Conservation (phyloP, 2,888 invertebrate species). For the Drosophila sordidula region DNA sequence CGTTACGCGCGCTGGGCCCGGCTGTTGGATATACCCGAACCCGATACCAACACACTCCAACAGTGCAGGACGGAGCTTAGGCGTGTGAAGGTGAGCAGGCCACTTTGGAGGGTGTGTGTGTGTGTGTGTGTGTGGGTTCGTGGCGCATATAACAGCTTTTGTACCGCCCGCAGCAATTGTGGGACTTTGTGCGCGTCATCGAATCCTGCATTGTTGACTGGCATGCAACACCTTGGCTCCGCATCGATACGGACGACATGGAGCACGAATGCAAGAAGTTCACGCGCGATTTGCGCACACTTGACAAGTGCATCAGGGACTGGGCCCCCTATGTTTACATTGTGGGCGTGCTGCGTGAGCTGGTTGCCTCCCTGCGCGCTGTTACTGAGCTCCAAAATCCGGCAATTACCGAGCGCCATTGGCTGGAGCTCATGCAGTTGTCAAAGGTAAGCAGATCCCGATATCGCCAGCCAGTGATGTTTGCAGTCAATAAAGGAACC, state of each 20-base stretch:
- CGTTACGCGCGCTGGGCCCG: slow-evolving; percentile 90
- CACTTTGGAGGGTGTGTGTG: background rate
- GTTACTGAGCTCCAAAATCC: slow-evolving; percentile 98
- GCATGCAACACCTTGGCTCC: slow-evolving; percentile 97
- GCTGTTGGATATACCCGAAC: slow-evolving; percentile 93
- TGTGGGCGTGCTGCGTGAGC: slow-evolving; percentile 94
- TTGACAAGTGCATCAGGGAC: slow-evolving; percentile 93
- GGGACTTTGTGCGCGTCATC: slow-evolving; percentile 96
- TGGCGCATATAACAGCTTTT: slow-evolving; percentile 14
- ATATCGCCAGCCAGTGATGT: slow-evolving; percentile 25
- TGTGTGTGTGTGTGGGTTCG: background rate
- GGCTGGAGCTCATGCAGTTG: slow-evolving; percentile 97
- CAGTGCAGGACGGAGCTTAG: slow-evolving; percentile 91
- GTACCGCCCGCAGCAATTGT: slow-evolving; percentile 87
- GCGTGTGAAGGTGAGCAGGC: slow-evolving; percentile 88
- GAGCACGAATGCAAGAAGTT: slow-evolving; percentile 98
- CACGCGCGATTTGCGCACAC: slow-evolving; percentile 92
- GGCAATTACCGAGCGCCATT: slow-evolving; percentile 96
- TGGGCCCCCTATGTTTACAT: slow-evolving; percentile 93
- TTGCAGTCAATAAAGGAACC: slow-evolving; percentile 25
- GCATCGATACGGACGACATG: slow-evolving; percentile 97
- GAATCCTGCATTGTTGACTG: slow-evolving; percentile 94
- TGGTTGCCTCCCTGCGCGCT: slow-evolving; percentile 96
- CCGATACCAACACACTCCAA: slow-evolving; percentile 92
- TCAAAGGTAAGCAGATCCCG: slow-evolving; percentile 89